phyloP scores from a whole-genome alignment of 2,888 invertebrate genomes.

The Agrilus cyanescens region DNA sequence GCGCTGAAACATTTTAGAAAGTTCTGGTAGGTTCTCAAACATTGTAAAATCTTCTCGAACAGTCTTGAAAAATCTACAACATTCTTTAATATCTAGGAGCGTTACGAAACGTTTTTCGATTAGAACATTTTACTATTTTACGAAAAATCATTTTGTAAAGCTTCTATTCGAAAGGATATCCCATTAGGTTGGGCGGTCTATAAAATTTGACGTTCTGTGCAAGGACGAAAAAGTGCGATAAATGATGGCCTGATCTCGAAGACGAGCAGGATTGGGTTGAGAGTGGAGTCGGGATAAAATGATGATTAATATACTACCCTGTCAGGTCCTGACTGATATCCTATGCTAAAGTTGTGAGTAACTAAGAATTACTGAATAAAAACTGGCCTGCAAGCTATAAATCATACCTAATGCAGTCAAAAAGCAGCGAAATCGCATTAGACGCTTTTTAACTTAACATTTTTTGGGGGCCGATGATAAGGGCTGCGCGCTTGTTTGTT shows the following conservation, averaged over 20 bases:
- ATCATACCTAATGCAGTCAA: constrained; percentile 35
- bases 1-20: too few relatives aligned
- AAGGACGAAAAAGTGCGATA: constrained; percentile 23
- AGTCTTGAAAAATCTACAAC: too few relatives aligned
- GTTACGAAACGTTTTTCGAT: too few relatives aligned
- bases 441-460: constrained; percentile 33
- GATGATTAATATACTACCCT: constrained; percentile 33
- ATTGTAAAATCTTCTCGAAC: too few relatives aligned
- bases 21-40: too few relatives aligned
- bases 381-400: constrained; percentile 29
- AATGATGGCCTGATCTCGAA: constrained; percentile 27
- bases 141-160: too few relatives aligned
- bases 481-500: constrained; percentile 2
- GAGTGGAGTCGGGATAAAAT: constrained; percentile 24
- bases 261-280: too few relatives aligned
- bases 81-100: too few relatives aligned
- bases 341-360: constrained; percentile 32
- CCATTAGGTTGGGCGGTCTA: not conserved
- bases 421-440: constrained; percentile 31
- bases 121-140: too few relatives aligned
- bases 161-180: not conserved
- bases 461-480: constrained; percentile 23
- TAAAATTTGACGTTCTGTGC: constrained; percentile 2
- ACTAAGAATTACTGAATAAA: constrained; percentile 28
- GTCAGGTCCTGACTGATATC: constrained; percentile 32